Evolutionary conservation across 1,140 invertebrate genomes (phyloP), one percentile per base, ranked within the genome.

Genomic region (Streblospio benedicti): DNA sequence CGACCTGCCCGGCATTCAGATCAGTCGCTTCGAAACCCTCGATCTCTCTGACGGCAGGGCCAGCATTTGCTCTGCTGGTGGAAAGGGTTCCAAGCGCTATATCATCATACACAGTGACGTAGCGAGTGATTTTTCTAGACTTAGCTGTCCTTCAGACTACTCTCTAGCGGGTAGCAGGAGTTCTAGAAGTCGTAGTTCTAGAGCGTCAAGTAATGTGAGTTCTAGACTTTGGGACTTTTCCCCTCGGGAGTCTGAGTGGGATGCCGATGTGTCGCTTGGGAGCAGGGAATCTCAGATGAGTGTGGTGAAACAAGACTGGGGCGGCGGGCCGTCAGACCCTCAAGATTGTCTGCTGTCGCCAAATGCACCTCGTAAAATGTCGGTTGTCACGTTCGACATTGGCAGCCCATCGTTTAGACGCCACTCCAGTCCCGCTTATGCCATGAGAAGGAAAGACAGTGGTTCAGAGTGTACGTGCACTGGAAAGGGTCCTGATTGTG

Each of bases 51-150:
- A 60, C 33, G 58, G 31, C 50, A n/a, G 18, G 18, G 58, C 25
- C 18, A 41, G 49, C 14, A 51, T 60, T 28, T 32, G 47, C 6
- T 53, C 49, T 4, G 58, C 49, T n/a, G 23, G 35, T 38, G 27
- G 58, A 14, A 16, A 51, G 16, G 28, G 44, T 18, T 18, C 32
- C 23, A 60, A 60, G 49, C 49, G 51, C 12, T 60, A 54, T 32
- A 60, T 60, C 27, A 60, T 60, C 58, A 49, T 60, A 14, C 58
- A 60, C 50, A 54, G 51, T 20, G 58, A 60, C 41, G n/a, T 60
- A 38, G 35, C 50, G 33, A 60, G 58, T 31, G 49, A 60, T 28
- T 60, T 60, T 30, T 60, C 58, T 14, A 32, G 47, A 20, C 47
- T 60, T 23, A 53, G 49, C 3, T 60, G 55, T 27, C 27, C 58